Evolutionary conservation across 2,113 vertebrate genomes (phyloP), one percentile per base, ranked within the genome.

Genomic region (Emydocephalus ijimae): DNA sequence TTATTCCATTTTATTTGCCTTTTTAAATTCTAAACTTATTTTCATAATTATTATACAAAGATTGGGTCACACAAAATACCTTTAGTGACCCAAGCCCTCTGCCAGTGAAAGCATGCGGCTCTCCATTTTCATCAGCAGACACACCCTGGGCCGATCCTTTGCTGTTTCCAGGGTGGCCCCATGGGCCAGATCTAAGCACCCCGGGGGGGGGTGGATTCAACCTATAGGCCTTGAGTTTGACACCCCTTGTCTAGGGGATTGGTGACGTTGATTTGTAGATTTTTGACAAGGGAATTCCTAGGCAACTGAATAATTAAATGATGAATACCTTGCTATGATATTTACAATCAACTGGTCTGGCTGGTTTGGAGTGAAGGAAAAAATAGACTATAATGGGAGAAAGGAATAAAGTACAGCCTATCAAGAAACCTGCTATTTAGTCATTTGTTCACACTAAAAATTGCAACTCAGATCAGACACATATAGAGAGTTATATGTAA

Each of bases 361-460:
- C 15, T 43, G 74, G 34, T 39, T 81, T 81, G 74, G 34, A 95
- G 97, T 95, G 94, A 97, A 93, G 88, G 97, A 96, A 34, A 14
- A 34, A 90, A n/a, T 74, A 74, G 20, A 23, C 15, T 96, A 96
- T 91, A 96, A 96, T 91, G 94, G 95, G 96, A 97, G 93, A 93
- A 87, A 95, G 95, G 93, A 95, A 96, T 95, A 94, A 92, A 81
- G 96, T 95, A 94, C 34, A 54, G 48, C 48, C 11, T 9, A 97
- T 43, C 97, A 97, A 97, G 97, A 96, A 96, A 94, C 61, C 95
- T 97, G 97, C 97, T 97, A 97, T 97, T 98, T 97, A 96, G 91
- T 95, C 55, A 97, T 96, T 97, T 95, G 95, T 97, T 97, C 97
- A 98, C 97, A 98, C 97, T 97, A 97, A 98, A 97, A 97, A 96